Evolutionary conservation across 1,140 invertebrate species (phyloP).

Genomic region (Maconellicoccus hirsutus): DNA sequence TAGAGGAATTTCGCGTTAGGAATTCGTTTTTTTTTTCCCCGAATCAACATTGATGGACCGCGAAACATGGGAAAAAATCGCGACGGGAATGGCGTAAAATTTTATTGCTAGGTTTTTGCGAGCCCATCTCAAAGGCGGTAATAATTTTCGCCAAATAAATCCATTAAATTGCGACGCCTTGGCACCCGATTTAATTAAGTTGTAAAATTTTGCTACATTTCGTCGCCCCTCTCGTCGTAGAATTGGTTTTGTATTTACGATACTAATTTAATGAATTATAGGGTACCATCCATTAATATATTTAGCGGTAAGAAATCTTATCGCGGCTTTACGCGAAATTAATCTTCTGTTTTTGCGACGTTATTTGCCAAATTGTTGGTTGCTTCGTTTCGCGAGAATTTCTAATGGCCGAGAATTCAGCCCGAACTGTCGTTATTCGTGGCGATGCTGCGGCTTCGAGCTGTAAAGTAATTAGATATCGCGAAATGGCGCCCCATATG

Average conservation of each 20-base stretch:
- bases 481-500: too few species aligned
- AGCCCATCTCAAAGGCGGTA: neutral
- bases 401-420: neutral
- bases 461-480: too few species aligned
- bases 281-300: neutral
- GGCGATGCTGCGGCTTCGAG: too few species aligned
- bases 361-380: neutral
- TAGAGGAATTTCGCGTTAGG: neutral
- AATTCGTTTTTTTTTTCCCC: neutral
- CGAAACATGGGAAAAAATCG: neutral
- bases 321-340: neutral
- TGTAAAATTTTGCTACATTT: neutral
- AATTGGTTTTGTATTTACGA: neutral
- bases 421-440: too few species aligned
- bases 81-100: neutral
- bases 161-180: neutral
- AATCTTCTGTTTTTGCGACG: neutral
- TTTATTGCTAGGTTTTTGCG: neutral
- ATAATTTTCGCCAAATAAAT: conserved; percentile 1
- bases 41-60: neutral
- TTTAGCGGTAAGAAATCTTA: neutral
- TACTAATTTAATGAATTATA: conserved; percentile 6
- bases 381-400: neutral
- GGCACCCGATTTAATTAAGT: neutral
- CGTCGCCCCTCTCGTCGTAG: too few species aligned